A percentile compares a stretch with the other conserved stretches of the same genome.
These are phyloP conservation scores for Saccostrea echinata DNA, from an alignment of 1,140 invertebrate species.

Conservation along the genomic window DNA sequence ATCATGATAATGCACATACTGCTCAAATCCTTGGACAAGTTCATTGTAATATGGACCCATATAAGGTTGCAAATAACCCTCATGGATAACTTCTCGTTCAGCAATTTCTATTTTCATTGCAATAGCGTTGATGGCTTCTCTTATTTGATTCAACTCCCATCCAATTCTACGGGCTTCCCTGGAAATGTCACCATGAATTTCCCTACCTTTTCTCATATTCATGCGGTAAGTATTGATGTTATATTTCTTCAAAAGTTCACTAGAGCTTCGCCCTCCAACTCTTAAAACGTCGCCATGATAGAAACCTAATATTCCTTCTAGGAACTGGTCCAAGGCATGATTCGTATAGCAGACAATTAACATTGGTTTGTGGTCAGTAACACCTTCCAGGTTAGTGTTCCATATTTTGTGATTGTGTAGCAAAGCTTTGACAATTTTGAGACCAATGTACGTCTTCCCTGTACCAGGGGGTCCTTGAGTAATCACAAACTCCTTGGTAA, in stretches of 20 bases:
- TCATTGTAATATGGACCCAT: constrained; percentile 57
- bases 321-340: constrained; percentile 93
- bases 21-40: constrained; percentile 44
- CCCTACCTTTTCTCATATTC: constrained; percentile 30
- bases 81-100: constrained; percentile 63
- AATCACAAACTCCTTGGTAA: constrained; percentile 82
- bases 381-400: constrained; percentile 50
- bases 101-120: constrained; percentile 62
- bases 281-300: constrained; percentile 82
- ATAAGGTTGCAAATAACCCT: constrained; percentile 59
- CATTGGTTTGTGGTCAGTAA: constrained; percentile 81
- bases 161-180: constrained; percentile 30
- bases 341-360: constrained; percentile 92
- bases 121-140: constrained; percentile 54
- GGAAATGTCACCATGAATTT: constrained; percentile 43
- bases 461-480: constrained; percentile 85
- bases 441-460: constrained; percentile 77
- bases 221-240: constrained; percentile 55
- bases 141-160: constrained; percentile 27
- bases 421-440: constrained; percentile 77
- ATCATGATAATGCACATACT: neutral
- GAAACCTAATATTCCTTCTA: constrained; percentile 84
- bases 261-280: constrained; percentile 87
- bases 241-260: constrained; percentile 61
- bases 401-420: constrained; percentile 74